phyloP scores from a whole-genome alignment of 2,888 invertebrate genomes.

The Thyatira batis region DNA sequence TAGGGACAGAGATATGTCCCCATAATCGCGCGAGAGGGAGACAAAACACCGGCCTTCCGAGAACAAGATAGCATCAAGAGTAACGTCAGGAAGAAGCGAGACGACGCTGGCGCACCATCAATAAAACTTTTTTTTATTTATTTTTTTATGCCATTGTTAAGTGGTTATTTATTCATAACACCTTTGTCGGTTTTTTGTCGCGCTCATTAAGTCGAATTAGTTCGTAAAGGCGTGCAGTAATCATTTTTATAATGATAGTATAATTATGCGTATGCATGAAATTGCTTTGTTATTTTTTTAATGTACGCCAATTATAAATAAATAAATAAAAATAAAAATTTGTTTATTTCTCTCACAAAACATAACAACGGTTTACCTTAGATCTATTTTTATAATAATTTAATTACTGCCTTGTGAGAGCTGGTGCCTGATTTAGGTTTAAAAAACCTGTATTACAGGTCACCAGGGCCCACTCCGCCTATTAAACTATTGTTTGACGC shows the following conservation, averaged over 20 bases:
- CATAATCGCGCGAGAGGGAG: constrained; percentile 31
- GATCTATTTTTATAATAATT: too few species aligned
- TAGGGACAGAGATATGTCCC: constrained; percentile 35
- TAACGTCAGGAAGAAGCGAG: constrained; percentile 64
- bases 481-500: too few species aligned
- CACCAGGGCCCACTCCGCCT: too few species aligned
- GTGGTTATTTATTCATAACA: constrained; percentile 77
- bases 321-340: too few species aligned
- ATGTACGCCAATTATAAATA: too few species aligned
- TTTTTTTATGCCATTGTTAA: constrained; percentile 55
- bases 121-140: constrained; percentile 55
- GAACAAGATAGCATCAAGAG: constrained; percentile 78
- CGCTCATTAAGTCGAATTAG: constrained; percentile 69
- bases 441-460: too few species aligned
- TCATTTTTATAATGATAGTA: constrained; percentile 29
- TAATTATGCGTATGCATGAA: constrained; percentile 21
- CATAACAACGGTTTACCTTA: too few species aligned
- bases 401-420: too few species aligned
- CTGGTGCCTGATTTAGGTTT: too few species aligned
- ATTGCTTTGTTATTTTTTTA: not conserved
- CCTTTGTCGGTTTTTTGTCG: constrained; percentile 74
- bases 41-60: constrained; percentile 57
- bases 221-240: constrained; percentile 47
- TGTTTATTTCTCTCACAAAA: too few species aligned
- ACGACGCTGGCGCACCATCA: constrained; percentile 67